Evolutionary conservation across 2,113 vertebrate species (phyloP).

Genomic region (Microtus oregoni): DNA sequence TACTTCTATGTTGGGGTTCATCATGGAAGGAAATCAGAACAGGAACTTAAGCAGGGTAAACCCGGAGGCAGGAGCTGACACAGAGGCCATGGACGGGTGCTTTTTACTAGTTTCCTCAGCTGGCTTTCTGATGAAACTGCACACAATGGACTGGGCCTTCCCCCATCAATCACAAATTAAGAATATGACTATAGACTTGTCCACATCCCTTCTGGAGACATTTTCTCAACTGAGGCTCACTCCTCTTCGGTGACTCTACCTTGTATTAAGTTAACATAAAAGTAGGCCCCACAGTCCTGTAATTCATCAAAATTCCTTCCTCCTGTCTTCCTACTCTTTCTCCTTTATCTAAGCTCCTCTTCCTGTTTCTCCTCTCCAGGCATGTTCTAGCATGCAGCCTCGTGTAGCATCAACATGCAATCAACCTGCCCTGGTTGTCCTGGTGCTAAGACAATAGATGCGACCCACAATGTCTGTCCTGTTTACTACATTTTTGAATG

Average conservation of each 20-base stretch:
- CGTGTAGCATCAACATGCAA: not conserved
- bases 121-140: not conserved
- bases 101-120: not conserved
- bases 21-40: not conserved
- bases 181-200: not conserved
- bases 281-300: not conserved
- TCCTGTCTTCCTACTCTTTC: not conserved
- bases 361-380: not conserved
- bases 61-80: not conserved
- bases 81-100: not conserved
- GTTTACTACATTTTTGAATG: not conserved
- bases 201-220: not conserved
- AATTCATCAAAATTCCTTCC: too few species aligned
- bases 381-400: too few species aligned
- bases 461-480: not conserved
- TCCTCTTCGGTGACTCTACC: not conserved
- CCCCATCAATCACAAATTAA: not conserved
- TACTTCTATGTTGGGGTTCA: not conserved
- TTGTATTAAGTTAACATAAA: not conserved
- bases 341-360: not conserved
- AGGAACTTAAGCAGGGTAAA: not conserved
- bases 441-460: not conserved
- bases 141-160: too few species aligned
- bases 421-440: not conserved
- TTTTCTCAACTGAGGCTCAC: not conserved